These are phyloP conservation scores for Microplitis mediator DNA, from an alignment of 1,140 invertebrate species.

Conservation along the genomic window DNA sequence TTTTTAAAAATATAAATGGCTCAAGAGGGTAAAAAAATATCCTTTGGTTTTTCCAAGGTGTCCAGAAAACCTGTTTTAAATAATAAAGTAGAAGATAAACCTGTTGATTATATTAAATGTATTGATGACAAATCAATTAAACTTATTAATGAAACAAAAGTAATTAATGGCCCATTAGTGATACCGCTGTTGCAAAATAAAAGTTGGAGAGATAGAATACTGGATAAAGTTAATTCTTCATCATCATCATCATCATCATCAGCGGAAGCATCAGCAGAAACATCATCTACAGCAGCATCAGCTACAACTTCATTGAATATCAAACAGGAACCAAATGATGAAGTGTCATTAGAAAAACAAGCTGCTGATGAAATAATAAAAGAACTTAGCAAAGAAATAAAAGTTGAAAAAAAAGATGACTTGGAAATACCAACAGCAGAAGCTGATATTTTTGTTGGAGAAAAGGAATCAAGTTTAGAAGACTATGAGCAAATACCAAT, in stretches of 20 bases:
- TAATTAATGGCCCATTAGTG: conserved; percentile 64
- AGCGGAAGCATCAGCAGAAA: too few relatives aligned
- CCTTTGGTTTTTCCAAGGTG: conserved; percentile 77
- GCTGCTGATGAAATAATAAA: conserved; percentile 66
- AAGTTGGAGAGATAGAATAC: conserved; percentile 55
- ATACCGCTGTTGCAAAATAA: conserved; percentile 67
- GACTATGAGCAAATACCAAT: conserved; percentile 92
- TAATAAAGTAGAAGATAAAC: conserved; percentile 53
- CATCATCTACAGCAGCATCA: conserved; percentile 31
- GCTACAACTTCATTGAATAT: conserved; percentile 3
- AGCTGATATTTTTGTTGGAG: conserved; percentile 14
- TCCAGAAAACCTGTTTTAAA: conserved; percentile 68
- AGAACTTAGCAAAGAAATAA: conserved; percentile 54
- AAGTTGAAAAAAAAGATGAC: conserved; percentile 38
- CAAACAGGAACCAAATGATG: conserved; percentile 23
- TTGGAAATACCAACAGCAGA: neutral
- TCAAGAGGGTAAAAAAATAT: conserved; percentile 73
- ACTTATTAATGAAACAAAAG: conserved; percentile 67
- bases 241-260: too few relatives aligned
- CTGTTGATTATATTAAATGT: conserved; percentile 73
- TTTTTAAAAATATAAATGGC: conserved; percentile 43
- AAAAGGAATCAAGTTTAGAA: conserved; percentile 73
- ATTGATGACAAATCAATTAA: conserved; percentile 77
- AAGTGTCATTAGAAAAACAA: conserved; percentile 63
- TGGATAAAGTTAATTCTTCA: conserved; percentile 48